phyloP scores from a whole-genome alignment of 2,888 invertebrate species.

The Cheilosia vulpina region DNA sequence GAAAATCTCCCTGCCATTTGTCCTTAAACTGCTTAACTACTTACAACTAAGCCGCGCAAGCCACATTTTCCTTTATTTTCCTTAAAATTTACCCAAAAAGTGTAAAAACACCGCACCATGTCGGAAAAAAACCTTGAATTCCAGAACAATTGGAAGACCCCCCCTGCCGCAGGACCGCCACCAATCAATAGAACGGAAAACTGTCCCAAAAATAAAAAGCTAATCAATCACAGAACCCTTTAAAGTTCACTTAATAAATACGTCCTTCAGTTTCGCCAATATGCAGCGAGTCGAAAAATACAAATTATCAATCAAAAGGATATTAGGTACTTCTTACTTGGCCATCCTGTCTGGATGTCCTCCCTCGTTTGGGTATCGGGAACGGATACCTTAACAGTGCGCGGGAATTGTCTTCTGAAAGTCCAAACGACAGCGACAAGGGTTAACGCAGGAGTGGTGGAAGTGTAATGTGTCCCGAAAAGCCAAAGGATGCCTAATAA shows the following conservation, averaged over 20 bases:
- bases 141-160: background rate
- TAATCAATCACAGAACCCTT: slow-evolving; percentile 71
- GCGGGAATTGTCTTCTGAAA: slow-evolving; percentile 39
- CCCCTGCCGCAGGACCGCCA: background rate
- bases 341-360: background rate
- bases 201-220: slow-evolving; percentile 66
- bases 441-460: background rate
- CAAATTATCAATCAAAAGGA: slow-evolving; percentile 73
- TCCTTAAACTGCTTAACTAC: too few relatives aligned
- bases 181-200: slow-evolving; percentile 9
- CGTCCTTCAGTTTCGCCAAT: slow-evolving; percentile 37
- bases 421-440: slow-evolving; percentile 9
- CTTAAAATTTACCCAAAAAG: too few relatives aligned
- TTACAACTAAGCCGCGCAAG: too few relatives aligned
- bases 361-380: background rate
- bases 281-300: slow-evolving; percentile 49
- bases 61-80: too few relatives aligned
- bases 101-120: too few relatives aligned
- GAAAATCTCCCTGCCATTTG: too few relatives aligned
- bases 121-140: background rate
- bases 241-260: slow-evolving; percentile 58
- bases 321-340: slow-evolving; percentile 35
- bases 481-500: slow-evolving; percentile 60
- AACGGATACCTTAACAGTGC: slow-evolving; percentile 13
- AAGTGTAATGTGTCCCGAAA: slow-evolving; percentile 32